Evolutionary conservation across 2,797 vertebrate species (phyloP), one percentile per base, ranked within the genome.

Genomic region (Onychomys leucogaster): DNA sequence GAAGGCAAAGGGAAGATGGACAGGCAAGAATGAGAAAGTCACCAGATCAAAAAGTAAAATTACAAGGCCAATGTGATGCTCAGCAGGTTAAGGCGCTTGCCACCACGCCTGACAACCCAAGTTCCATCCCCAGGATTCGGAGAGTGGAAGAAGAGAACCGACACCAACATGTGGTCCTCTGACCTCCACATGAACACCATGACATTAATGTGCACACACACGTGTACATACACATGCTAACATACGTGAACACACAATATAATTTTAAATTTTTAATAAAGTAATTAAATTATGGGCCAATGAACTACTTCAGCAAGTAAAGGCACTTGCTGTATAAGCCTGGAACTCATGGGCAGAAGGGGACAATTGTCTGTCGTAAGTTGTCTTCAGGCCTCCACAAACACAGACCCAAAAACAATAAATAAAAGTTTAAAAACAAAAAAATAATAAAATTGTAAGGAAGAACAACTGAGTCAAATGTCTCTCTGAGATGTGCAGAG

Each of bases 381-480:
- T 52, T 52, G 46, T 86, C 63, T 69, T 69, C 32, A 27, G 83
- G 52, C 32, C 32, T 86, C 43, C 43, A n/a, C 12, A 69, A 67
- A 69, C 46, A 67, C 2, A 52, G 85, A 87, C 13, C 34, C 32
- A 41, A 57, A 71, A 34, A 55, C 29, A 87, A 73, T 41, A 87
- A 17, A 73, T 55, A 41, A 93, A 83, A 78, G 17, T 6, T 37
- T 52, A 52, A 49, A 49, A 41, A 78, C 10, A 32, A 81, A 93
- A 78, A 77, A 57, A 57, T 89, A 43, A 95, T 55, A 41, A 89
- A 95, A 92, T 27, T 43, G 75, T 81, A 89, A 94, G n/a, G 71
- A 89, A 90, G 25, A 94, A 88, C 67, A 92, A 88, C 89, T 69
- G 59, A 94, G 90, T 94, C 83, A 73, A 88, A 89, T 32, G 52